These are phyloP conservation scores for Nannoperca obscura DNA, from an alignment of 2,797 vertebrate species.

Conservation along the genomic window DNA sequence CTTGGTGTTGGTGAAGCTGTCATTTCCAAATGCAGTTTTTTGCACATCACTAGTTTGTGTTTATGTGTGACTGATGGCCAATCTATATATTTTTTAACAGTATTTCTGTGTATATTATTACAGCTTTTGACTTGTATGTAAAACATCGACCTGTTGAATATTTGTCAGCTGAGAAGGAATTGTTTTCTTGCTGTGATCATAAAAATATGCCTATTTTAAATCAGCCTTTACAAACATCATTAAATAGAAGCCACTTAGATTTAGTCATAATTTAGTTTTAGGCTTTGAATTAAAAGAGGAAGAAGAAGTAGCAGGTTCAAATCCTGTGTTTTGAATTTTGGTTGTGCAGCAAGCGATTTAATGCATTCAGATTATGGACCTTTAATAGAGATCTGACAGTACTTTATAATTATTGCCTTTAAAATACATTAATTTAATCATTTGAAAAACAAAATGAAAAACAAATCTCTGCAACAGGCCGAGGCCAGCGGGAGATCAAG, in stretches of 20 bases:
- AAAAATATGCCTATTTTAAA: not conserved
- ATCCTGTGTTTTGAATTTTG: not conserved
- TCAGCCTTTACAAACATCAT: not conserved
- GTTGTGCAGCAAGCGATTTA: not conserved
- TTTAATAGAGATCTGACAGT: not conserved
- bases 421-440: not conserved
- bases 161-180: not conserved
- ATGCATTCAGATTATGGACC: not conserved
- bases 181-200: not conserved
- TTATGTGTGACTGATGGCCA: not conserved
- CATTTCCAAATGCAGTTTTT: not conserved
- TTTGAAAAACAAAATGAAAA: not conserved
- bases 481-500: constrained; percentile 21
- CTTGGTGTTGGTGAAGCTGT: not conserved
- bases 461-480: not conserved
- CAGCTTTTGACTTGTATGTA: too few species aligned
- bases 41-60: not conserved
- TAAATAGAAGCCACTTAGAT: not conserved
- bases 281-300: not conserved
- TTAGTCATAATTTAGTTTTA: not conserved
- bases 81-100: too few species aligned
- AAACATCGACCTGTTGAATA: not conserved
- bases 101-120: not conserved
- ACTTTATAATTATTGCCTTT: not conserved
- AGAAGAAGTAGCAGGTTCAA: not conserved